Percentiles rank a stretch among this genome's conserved stretches.
These are phyloP conservation scores for Trachelipus rathkii DNA, from an alignment of 1,140 invertebrate species.

Conservation along the genomic window DNA sequence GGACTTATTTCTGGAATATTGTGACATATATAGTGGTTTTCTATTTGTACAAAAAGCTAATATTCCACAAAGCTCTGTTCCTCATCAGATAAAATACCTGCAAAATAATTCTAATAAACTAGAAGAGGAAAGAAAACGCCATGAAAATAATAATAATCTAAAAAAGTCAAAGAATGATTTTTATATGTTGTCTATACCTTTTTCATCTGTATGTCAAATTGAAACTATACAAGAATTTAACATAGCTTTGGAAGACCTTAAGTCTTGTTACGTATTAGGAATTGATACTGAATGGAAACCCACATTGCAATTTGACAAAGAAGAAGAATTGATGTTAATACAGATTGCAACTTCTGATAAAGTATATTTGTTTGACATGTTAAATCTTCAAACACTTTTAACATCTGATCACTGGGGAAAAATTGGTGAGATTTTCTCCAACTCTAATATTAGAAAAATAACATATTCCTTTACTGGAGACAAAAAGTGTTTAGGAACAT, in stretches of 20 bases:
- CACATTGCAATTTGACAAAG: neutral
- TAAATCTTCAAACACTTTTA: neutral
- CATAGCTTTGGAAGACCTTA: neutral
- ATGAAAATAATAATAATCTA: neutral
- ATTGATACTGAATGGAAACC: constrained; percentile 7
- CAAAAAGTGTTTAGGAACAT: neutral
- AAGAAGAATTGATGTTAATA: constrained; percentile 8
- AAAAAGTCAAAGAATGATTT: neutral
- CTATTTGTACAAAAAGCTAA: neutral
- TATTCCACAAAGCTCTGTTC: neutral
- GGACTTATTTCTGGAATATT: neutral
- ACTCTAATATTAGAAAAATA: neutral
- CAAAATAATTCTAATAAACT: neutral
- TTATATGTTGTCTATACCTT: neutral
- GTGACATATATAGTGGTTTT: neutral
- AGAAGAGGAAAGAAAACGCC: neutral
- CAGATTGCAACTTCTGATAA: neutral
- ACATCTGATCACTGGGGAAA: neutral
- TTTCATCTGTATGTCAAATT: neutral
- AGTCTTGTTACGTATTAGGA: neutral
- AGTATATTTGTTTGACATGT: constrained; percentile 9
- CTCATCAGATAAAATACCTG: neutral
- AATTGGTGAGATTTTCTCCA: neutral
- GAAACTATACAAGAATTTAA: neutral
- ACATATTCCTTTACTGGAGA: constrained; percentile 4